Percentiles rank a stretch among this genome's conserved stretches.
These are phyloP conservation scores for Agrenia bidenticulata DNA, from an alignment of 2,888 invertebrate species.

Conservation along the genomic window DNA sequence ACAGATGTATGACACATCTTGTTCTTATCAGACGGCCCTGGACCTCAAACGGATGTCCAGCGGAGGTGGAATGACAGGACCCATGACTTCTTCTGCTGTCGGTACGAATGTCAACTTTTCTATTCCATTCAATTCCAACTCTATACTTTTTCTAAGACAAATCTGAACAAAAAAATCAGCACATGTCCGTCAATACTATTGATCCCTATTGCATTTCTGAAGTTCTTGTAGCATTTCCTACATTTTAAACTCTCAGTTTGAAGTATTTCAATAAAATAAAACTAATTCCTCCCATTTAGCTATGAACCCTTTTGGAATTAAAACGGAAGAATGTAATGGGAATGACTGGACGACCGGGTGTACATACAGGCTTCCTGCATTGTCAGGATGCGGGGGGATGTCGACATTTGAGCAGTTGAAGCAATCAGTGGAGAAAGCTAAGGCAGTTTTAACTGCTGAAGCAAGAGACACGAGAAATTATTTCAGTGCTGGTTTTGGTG, in stretches of 20 bases:
- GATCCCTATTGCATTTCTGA: not conserved
- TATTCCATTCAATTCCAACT: not conserved
- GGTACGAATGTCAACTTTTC: conserved; percentile 40
- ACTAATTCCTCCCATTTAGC: conserved; percentile 22
- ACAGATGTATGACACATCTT: conserved; percentile 86
- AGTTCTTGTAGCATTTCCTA: too few relatives aligned
- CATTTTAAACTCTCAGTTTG: too few relatives aligned
- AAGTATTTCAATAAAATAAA: too few relatives aligned
- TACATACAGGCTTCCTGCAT: conserved; percentile 69
- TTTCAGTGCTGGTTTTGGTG: conserved; percentile 51
- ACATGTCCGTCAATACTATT: not conserved
- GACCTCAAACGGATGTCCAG: conserved; percentile 67
- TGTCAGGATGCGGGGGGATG: conserved; percentile 50
- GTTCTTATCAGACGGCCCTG: conserved; percentile 83
- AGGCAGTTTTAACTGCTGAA: conserved; percentile 67
- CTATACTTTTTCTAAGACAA: conserved; percentile 2
- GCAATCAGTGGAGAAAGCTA: conserved; percentile 86
- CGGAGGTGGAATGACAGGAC: conserved; percentile 52
- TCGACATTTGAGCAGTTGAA: conserved; percentile 87
- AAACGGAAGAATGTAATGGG: conserved; percentile 51
- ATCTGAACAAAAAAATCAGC: not conserved
- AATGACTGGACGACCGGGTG: conserved; percentile 57
- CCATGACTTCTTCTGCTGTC: conserved; percentile 51
- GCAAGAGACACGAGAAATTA: conserved; percentile 48
- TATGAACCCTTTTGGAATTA: conserved; percentile 52